Conservation (phyloP, 2,113 vertebrate genomes). For the Labeo rohita region DNA sequence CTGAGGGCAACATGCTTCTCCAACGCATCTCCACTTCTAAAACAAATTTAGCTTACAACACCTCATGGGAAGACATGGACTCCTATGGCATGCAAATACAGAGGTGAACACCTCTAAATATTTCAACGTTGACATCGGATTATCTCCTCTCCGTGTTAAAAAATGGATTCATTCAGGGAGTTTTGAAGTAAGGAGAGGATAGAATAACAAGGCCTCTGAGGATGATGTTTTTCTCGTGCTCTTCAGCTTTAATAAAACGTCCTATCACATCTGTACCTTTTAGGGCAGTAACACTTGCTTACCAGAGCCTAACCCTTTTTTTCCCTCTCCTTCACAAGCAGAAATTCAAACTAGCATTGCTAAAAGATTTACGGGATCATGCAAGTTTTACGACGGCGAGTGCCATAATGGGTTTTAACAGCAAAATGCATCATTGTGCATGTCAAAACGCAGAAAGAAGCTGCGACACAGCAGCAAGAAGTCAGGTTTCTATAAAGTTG, state of each 20-base stretch:
- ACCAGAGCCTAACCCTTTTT: conserved; percentile 35
- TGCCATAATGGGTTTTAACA: conserved; percentile 87
- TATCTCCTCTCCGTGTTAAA: conserved; percentile 64
- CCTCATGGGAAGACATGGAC: conserved; percentile 16
- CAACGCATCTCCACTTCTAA: not conserved
- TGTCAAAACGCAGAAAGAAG: conserved; percentile 76
- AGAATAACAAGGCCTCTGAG: conserved; percentile 75
- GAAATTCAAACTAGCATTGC: conserved; percentile 75
- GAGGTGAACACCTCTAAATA: conserved; percentile 61
- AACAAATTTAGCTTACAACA: conserved; percentile 25
- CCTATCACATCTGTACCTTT: conserved; percentile 66
- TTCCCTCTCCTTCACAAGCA: conserved; percentile 72
- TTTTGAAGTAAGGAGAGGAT: conserved; percentile 58
- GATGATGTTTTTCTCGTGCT: conserved; percentile 73
- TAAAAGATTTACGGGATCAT: conserved; percentile 93
- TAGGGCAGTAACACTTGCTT: conserved; percentile 3
- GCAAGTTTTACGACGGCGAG: conserved; percentile 88
- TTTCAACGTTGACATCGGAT: conserved; percentile 69
- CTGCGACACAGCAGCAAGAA: conserved; percentile 68
- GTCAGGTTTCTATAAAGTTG: conserved; percentile 71
- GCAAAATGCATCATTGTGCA: conserved; percentile 75
- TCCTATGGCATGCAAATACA: conserved; percentile 54
- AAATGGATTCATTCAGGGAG: conserved; percentile 61
- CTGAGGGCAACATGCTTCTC: not conserved
- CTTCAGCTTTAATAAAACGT: conserved; percentile 81